phyloP scores from a whole-genome alignment of 2,888 invertebrate genomes.

The Apamea epomidion region DNA sequence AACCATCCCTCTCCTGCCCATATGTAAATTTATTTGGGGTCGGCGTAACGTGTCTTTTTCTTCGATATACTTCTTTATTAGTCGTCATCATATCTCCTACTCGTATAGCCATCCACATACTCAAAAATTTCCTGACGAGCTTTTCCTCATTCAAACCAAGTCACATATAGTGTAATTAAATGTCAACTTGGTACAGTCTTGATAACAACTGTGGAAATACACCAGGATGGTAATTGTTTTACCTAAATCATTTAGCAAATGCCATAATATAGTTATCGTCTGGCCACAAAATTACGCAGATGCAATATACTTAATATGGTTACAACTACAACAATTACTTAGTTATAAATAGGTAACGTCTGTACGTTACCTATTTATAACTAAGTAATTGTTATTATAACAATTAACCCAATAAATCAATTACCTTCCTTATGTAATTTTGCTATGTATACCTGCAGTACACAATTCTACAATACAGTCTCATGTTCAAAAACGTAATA shows the following conservation, averaged over 20 bases:
- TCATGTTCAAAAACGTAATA: not conserved
- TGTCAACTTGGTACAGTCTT: too few species aligned
- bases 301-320: not conserved
- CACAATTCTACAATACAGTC: slow-evolving; percentile 3
- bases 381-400: not conserved
- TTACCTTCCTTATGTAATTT: slow-evolving; percentile 29
- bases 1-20: not conserved
- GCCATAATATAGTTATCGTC: not conserved
- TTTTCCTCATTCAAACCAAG: not conserved
- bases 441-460: not conserved
- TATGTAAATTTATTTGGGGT: not conserved
- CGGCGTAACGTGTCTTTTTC: not conserved
- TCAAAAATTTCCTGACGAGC: not conserved
- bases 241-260: not conserved
- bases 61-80: not conserved
- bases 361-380: too few species aligned
- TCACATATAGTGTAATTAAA: not conserved
- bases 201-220: not conserved
- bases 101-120: not conserved
- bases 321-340: slow-evolving; percentile 7
- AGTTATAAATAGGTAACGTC: not conserved
- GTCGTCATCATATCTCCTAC: not conserved
- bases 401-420: slow-evolving; percentile 4
- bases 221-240: not conserved
- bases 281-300: slow-evolving; percentile 25